A percentile compares a stretch with the other conserved stretches of the same genome.
These are phyloP conservation scores for Hiodon alosoides DNA, from an alignment of 2,113 vertebrate genomes.

Conservation along the genomic window DNA sequence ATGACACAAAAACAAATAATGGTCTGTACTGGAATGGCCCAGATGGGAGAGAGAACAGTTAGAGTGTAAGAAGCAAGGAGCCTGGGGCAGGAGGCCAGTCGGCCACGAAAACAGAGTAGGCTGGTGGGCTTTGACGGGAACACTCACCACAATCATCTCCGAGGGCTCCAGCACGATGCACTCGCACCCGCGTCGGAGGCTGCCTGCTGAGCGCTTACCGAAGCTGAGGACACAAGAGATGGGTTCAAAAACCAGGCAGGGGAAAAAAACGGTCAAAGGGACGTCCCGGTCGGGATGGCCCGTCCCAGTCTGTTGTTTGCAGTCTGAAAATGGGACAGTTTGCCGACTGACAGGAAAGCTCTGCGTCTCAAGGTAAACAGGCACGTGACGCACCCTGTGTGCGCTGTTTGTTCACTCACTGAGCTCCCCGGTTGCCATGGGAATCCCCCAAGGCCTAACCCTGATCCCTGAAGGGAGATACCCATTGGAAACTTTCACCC, in stretches of 20 bases:
- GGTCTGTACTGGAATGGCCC: no score
- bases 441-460: not conserved
- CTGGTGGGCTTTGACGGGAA: not conserved
- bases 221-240: conserved; percentile 56
- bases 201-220: conserved; percentile 76
- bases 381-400: not conserved
- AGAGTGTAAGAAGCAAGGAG: not conserved
- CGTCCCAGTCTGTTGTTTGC: no score
- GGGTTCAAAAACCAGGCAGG: not conserved
- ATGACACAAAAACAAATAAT: no score
- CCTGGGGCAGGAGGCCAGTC: not conserved
- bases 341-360: no score
- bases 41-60: no score
- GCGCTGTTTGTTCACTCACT: not conserved
- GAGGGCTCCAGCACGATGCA: conserved; percentile 81
- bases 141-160: conserved; percentile 79
- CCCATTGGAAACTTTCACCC: not conserved
- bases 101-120: not conserved
- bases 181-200: conserved; percentile 77
- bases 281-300: not conserved
- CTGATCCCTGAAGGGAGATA: not conserved
- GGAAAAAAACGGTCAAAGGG: not conserved
- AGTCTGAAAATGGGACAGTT: no score
- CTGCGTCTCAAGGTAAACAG: no score
- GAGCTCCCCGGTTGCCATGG: conserved; percentile 1